Base-by-base conservation (phyloP, 92 coral and sea anemone genomes). In the Epizoanthus ramosus region DNA sequence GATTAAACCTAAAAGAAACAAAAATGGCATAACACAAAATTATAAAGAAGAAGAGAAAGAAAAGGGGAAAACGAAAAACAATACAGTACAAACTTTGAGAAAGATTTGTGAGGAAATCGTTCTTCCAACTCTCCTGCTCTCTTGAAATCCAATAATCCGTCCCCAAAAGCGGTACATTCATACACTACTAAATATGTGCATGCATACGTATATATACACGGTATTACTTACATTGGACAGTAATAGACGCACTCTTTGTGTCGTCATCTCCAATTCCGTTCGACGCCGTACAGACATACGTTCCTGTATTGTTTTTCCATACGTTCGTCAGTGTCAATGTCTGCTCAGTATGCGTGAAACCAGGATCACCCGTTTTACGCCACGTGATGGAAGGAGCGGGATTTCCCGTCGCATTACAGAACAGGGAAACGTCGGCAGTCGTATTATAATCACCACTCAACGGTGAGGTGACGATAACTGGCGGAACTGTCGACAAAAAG, bases 181-280 rank as follows among this genome's bases (percentile, higher is more conserved):
- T 37, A 37, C 43, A 37, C 0, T 37, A 3, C 43, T 37, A 1
- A 37, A 37, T 3, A 37, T 37, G 6, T 37, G 43, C 43, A 37
- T 3, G 43, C 43, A 37, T 18, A 60, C 28, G 23, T 17, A 18
- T 28, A 60, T 31, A 23, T 50, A 10, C 14, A 52, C 57, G 31
- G 1, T 12, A 15, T 17, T 59, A 57, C 87, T 83, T 76, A 87
- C 91, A 87, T 87, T 87, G 91, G 6, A 87, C 87, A 63, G 53
- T 50, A 53, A 87, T 45, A n/a, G 65, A 57, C 0, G 53, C 60
- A 58, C 45, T 73, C 21, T 83, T 66, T 4, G 80, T 57, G 35
- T 57, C 80, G 60, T 33, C 18, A 16, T 57, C 21, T 6, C 80
- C 80, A 31, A 75, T 28, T 75, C 80, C 80, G 10, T 75, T 75